Percentiles rank a stretch among this genome's conserved stretches.
Conservation (phyloP, 2,797 vertebrate genomes). For the Sarcoramphus papa region DNA sequence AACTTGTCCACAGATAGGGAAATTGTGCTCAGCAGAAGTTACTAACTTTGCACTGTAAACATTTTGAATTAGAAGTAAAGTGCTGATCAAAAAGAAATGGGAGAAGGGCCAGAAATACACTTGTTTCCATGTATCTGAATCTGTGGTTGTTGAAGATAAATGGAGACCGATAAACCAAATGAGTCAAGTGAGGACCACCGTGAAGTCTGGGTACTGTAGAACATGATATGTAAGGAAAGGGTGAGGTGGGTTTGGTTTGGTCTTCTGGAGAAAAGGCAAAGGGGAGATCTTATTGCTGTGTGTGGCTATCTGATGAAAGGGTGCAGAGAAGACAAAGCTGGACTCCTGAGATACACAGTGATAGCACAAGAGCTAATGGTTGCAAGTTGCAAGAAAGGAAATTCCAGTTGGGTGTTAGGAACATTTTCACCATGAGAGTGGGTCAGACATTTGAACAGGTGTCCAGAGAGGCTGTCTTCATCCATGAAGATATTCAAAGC, state of each 20-base stretch:
- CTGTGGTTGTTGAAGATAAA: not conserved
- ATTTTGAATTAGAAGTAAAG: not conserved
- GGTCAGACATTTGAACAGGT: not conserved
- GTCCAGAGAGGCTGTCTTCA: not conserved
- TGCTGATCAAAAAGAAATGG: not conserved
- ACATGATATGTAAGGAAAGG: not conserved
- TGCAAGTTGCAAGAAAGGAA: not conserved
- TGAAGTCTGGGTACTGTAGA: not conserved
- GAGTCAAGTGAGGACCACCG: not conserved
- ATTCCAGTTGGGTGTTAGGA: not conserved
- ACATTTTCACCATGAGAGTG: not conserved
- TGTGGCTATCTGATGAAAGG: not conserved
- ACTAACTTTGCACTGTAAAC: not conserved
- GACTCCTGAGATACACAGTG: not conserved
- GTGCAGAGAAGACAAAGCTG: not conserved
- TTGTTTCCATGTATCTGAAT: not conserved
- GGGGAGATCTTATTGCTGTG: not conserved
- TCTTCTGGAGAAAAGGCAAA: not conserved
- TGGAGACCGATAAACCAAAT: not conserved
- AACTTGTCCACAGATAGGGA: not conserved
- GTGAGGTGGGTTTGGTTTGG: not conserved
- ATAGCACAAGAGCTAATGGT: not conserved
- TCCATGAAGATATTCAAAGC: not conserved
- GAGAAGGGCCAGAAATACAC: not conserved
- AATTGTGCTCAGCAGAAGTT: not conserved